phyloP scores from a whole-genome alignment of 2,888 invertebrate species.

The Dione juno region DNA sequence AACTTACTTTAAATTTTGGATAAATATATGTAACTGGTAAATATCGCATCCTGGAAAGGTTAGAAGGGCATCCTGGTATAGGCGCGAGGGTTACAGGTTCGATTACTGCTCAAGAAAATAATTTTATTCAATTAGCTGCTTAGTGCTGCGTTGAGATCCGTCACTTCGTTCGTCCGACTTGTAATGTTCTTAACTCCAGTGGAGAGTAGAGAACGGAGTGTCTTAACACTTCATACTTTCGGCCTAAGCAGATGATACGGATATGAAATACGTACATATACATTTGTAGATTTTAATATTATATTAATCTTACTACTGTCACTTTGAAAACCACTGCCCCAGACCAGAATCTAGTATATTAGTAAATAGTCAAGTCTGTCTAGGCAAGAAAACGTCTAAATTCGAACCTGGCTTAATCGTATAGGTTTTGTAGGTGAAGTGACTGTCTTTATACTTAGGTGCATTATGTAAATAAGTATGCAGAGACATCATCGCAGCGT shows the following conservation, averaged over 20 bases:
- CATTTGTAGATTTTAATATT: too few relatives aligned
- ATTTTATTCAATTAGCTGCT: not conserved
- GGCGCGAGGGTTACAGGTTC: not conserved
- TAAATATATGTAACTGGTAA: too few relatives aligned
- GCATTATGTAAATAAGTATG: not conserved
- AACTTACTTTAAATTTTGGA: too few relatives aligned
- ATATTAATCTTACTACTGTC: not conserved
- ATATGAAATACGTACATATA: too few relatives aligned
- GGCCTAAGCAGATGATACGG: not conserved
- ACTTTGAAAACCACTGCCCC: constrained; percentile 20
- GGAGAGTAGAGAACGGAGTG: not conserved
- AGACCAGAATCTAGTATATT: constrained; percentile 18
- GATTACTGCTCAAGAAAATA: not conserved
- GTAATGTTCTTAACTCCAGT: not conserved
- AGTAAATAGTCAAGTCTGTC: constrained; percentile 31
- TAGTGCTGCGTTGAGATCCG: not conserved
- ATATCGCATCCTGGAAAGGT: too few relatives aligned
- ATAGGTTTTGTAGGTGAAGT: constrained; percentile 16
- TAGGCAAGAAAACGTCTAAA: constrained; percentile 26
- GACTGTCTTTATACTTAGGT: constrained; percentile 16
- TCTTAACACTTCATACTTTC: not conserved
- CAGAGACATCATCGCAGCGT: too few relatives aligned
- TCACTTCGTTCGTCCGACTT: too few relatives aligned
- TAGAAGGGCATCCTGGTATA: not conserved
- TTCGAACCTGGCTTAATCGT: constrained; percentile 18